Evolutionary conservation across 1,140 invertebrate species (phyloP).

Genomic region (Nylanderia fulva): DNA sequence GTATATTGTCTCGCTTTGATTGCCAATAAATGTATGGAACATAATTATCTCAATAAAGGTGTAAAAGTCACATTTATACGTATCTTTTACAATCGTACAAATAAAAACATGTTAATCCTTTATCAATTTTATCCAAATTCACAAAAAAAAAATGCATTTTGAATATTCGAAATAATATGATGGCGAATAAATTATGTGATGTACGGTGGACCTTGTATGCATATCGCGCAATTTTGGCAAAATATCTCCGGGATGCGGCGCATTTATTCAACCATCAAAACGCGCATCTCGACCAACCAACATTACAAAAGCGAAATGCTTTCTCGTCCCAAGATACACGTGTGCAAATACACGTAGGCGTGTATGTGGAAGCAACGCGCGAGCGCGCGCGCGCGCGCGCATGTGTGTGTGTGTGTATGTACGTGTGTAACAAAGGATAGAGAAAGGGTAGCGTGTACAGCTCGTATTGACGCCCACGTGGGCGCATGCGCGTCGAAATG

Average conservation of each 20-base stretch:
- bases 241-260: conserved; percentile 45
- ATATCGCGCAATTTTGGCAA: conserved; percentile 20
- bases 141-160: not conserved
- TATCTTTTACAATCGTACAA: not conserved
- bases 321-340: conserved; percentile 58
- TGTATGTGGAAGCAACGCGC: conserved; percentile 25
- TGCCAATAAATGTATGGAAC: conserved; percentile 33
- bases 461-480: conserved; percentile 82
- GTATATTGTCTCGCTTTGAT: conserved; percentile 39
- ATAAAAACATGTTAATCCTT: conserved; percentile 2
- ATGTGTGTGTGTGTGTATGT: conserved; percentile 59
- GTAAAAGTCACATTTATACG: not conserved
- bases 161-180: not conserved
- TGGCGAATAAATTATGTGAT: conserved; percentile 3
- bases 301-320: conserved; percentile 61
- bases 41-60: not conserved
- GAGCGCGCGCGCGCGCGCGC: conserved; percentile 39
- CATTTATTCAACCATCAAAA: conserved; percentile 70
- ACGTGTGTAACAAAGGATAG: conserved; percentile 79
- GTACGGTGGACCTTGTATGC: not conserved
- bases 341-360: not conserved
- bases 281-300: conserved; percentile 58
- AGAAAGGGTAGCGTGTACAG: conserved; percentile 81
- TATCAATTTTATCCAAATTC: not conserved
- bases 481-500: conserved; percentile 79